These are phyloP conservation scores for Cyclina sinensis DNA, from an alignment of 1,140 invertebrate species.

Conservation along the genomic window DNA sequence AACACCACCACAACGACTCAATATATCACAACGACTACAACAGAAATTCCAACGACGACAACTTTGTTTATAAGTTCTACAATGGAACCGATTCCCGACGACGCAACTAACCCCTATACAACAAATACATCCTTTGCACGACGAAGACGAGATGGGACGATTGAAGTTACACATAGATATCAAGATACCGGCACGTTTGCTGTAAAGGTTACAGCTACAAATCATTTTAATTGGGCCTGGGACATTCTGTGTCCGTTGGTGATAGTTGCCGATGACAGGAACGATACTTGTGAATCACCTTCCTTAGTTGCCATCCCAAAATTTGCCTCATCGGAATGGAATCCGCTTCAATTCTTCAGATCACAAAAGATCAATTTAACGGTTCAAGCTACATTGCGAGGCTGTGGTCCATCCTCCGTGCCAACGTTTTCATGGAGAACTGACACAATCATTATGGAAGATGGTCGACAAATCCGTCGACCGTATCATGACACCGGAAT, in stretches of 20 bases:
- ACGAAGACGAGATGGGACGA: slow-evolving; percentile 48
- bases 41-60: slow-evolving; percentile 28
- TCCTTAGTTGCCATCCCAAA: background rate
- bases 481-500: slow-evolving; percentile 72
- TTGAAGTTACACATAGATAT: slow-evolving; percentile 78
- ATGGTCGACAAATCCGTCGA: slow-evolving; percentile 65
- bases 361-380: slow-evolving; percentile 75
- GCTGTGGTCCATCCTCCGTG: slow-evolving; percentile 63
- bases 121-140: slow-evolving; percentile 41
- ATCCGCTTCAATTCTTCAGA: slow-evolving; percentile 71
- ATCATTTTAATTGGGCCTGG: slow-evolving; percentile 75
- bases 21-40: slow-evolving; percentile 15
- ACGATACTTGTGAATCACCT: slow-evolving; percentile 28
- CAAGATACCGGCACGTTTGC: slow-evolving; percentile 70
- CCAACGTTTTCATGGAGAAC: slow-evolving; percentile 79
- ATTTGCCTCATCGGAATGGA: slow-evolving; percentile 38
- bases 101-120: background rate
- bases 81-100: slow-evolving; percentile 26
- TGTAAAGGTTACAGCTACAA: slow-evolving; percentile 76
- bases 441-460: slow-evolving; percentile 61
- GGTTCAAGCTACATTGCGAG: slow-evolving; percentile 52
- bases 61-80: slow-evolving; percentile 39
- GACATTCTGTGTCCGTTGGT: slow-evolving; percentile 79
- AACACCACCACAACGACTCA: slow-evolving; percentile 4
- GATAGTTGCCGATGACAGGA: slow-evolving; percentile 70